Base-by-base conservation (phyloP, 2,888 invertebrate species). In the Xestia rhomboidea region DNA sequence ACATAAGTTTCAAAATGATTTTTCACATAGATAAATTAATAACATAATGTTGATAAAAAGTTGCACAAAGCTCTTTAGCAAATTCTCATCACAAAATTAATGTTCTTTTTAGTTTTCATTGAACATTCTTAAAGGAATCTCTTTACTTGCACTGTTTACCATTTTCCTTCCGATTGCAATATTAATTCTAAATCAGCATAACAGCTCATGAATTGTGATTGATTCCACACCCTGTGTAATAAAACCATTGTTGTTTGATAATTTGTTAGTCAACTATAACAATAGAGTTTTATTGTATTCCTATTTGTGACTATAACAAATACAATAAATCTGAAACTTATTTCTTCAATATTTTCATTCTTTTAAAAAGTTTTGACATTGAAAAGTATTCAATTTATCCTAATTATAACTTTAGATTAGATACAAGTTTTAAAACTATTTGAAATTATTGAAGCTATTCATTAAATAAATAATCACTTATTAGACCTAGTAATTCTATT, bases 241-340 rank as follows among this genome's bases (percentile, higher is more conserved):
- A 62, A 49, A 34, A 73, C 62, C 54, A 82, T 80, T 82, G 66
- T 73, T 84, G 41, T 63, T 67, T 34, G 27, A 66, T 51, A 24
- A 66, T 83, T 64, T 64, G 51, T 44, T 41, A 30, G 10, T 57
- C 30, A 68, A 49, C 15, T 63, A 79, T 46, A 46, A 46, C 7
- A 21, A 30, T 11, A 24, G 3, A 49, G 7, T 30, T 69, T 46
- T 77, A 54, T 64, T 64, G 34, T 27, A n/a, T 34, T 68, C 18
- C 34, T 15, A 5, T 30, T 30, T 49, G 46, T 63, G 30, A 30
- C 30, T 18, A 41, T 5, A 49, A 27, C 6, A 49, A 77, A 24
- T 70, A 18, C 2, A 78, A 27, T 18, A 34, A 38, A 63, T 63
- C 34, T n/a, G 5, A 41, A 34, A 51, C 10, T 13, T 30, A 13